A percentile compares a stretch with the other conserved stretches of the same genome.
Conservation (phyloP, 2,888 invertebrate species). For the Mimachlamys varia region DNA sequence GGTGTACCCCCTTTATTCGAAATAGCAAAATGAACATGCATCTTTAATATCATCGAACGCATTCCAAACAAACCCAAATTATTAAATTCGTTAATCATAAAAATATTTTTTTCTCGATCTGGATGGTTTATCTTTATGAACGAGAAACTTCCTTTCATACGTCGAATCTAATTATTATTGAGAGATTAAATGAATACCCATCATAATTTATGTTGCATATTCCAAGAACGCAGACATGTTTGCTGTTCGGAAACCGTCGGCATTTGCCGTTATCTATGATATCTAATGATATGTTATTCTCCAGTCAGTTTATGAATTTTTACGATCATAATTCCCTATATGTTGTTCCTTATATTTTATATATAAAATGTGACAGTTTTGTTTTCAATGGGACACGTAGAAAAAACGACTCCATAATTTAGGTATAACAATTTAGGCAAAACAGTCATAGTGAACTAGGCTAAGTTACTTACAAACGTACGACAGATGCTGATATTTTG, state of each 20-base stretch:
- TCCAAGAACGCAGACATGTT: not conserved
- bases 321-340: no score
- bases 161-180: no score
- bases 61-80: no score
- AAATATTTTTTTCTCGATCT: no score
- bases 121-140: no score
- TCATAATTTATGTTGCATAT: not conserved
- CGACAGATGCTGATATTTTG: not conserved
- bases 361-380: not conserved
- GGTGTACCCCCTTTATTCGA: not conserved
- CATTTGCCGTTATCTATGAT: not conserved
- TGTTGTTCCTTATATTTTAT: no score
- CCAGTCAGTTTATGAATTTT: not conserved
- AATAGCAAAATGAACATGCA: not conserved
- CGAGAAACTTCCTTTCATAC: no score
- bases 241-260: not conserved
- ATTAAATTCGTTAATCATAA: no score
- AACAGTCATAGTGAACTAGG: not conserved
- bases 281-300: not conserved
- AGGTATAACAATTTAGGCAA: not conserved
- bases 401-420: conserved; percentile 13
- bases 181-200: no score
- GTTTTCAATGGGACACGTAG: not conserved
- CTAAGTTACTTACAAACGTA: not conserved
- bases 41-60: no score